Evolutionary conservation across 2,888 invertebrate species (phyloP), one percentile per base, ranked within the genome.

Genomic region (Chloroclystis v-ata): DNA sequence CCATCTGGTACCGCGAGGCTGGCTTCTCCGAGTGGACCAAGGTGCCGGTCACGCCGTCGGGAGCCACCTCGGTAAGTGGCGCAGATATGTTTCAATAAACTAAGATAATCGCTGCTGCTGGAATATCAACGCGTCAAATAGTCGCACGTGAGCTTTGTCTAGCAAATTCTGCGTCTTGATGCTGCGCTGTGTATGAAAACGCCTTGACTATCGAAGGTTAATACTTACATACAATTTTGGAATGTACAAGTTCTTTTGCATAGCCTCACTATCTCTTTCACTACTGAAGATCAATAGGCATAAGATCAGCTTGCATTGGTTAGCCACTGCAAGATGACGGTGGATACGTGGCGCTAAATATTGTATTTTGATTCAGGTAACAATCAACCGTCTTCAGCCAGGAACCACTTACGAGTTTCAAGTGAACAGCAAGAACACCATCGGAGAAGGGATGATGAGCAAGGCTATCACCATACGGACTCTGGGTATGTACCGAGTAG

Each of bases 381-480:
- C 97, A 63, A 95, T 98, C 78, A 96, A 96, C 80, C 93, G 95
- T 54, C 90, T 98, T 53, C 92, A 93, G 61, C 96, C 97, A 7
- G 95, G 95, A 57, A 97, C 96, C 29, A 93, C 94, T 47, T 98
- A 98, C 85, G 97, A 98, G 85, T 98, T 98, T 83, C 96, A 97
- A 89, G 96, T 98, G 48, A 93, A 97, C 65, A 97, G 98, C 49
- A 95, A 97, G 75, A 98, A 98, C 80, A 93, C 95, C 9, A 91
- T 97, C 46, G 98, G 98, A 54, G 96, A 97, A 72, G 98, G 98
- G 54, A 95, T 97, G 94, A 95, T 95, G 91, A 97, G 97, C 89
- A 95, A 97, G 84, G 92, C 95, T 52, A 94, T 97, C 73, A 95
- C 94, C 49, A 94, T 96, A 61, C 90, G 93, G 74, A 98, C 98